phyloP scores from a whole-genome alignment of 2,888 invertebrate genomes.

The Amiota minor region DNA sequence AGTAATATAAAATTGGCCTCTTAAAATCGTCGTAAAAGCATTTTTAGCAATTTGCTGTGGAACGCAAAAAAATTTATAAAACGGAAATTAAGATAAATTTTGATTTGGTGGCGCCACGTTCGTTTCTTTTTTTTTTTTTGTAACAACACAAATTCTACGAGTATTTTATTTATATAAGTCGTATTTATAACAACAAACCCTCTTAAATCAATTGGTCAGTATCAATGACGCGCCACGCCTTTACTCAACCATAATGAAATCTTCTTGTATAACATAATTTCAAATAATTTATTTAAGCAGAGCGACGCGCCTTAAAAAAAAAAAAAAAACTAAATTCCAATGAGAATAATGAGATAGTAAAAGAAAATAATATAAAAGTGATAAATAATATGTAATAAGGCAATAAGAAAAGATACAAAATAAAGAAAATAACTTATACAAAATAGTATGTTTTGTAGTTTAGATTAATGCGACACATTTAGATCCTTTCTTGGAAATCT shows the following conservation, averaged over 20 bases:
- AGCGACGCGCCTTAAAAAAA: conserved; percentile 48
- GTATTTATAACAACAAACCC: conserved; percentile 2
- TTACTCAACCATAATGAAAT: conserved; percentile 9
- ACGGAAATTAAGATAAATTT: conserved; percentile 24
- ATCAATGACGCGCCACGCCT: too few species aligned
- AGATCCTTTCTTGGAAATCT: too few species aligned
- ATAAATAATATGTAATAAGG: not conserved
- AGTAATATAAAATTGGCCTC: too few species aligned
- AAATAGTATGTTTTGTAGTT: not conserved
- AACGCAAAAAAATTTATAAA: conserved; percentile 8
- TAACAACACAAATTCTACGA: too few species aligned
- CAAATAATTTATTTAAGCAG: conserved; percentile 59
- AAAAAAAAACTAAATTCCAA: not conserved
- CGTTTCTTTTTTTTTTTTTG: not conserved
- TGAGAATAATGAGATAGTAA: conserved; percentile 49
- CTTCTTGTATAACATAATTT: conserved; percentile 59
- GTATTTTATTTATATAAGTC: too few species aligned
- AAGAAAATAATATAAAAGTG: conserved; percentile 36
- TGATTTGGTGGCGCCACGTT: not conserved
- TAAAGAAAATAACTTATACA: conserved; percentile 49
- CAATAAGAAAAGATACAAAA: conserved; percentile 33
- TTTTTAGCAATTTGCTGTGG: not conserved
- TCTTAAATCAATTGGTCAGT: not conserved
- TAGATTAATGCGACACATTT: not conserved
- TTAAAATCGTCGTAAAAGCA: too few species aligned